Percentiles rank a stretch among this genome's conserved stretches.
phyloP scores from a whole-genome alignment of 2,797 vertebrate genomes.

The Holocentrus rufus region DNA sequence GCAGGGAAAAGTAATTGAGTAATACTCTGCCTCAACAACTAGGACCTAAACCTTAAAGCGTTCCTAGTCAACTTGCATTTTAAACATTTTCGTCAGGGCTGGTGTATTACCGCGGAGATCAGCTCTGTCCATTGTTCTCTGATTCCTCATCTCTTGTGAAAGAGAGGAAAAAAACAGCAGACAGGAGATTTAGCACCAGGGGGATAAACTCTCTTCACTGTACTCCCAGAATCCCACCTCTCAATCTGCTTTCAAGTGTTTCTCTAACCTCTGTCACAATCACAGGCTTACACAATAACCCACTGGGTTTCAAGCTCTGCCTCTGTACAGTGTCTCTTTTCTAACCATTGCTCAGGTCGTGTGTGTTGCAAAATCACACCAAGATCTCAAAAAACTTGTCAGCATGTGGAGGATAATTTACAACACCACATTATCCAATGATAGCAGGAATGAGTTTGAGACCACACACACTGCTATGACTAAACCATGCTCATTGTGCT shows the following conservation, averaged over 20 bases:
- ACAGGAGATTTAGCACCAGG: conserved; percentile 1
- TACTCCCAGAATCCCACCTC: conserved; percentile 21
- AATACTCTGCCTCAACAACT: not conserved
- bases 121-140: conserved; percentile 16
- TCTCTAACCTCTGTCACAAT: conserved; percentile 37
- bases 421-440: conserved; percentile 15
- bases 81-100: conserved; percentile 11
- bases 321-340: conserved; percentile 20
- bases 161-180: conserved; percentile 27
- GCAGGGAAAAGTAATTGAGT: not conserved
- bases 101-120: conserved; percentile 6
- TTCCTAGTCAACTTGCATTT: conserved; percentile 14
- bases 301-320: conserved; percentile 14
- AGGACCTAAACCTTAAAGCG: not conserved
- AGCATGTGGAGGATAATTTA: conserved; percentile 37
- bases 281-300: conserved; percentile 22
- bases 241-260: conserved; percentile 41
- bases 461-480: conserved; percentile 43
- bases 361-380: conserved; percentile 17
- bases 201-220: not conserved
- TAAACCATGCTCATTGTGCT: conserved; percentile 17
- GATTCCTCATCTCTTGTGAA: not conserved
- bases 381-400: conserved; percentile 23
- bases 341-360: conserved; percentile 17
- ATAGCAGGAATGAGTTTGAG: conserved; percentile 15